phyloP scores from a whole-genome alignment of 2,888 invertebrate species.

The Petrolisthes cinctipes region DNA sequence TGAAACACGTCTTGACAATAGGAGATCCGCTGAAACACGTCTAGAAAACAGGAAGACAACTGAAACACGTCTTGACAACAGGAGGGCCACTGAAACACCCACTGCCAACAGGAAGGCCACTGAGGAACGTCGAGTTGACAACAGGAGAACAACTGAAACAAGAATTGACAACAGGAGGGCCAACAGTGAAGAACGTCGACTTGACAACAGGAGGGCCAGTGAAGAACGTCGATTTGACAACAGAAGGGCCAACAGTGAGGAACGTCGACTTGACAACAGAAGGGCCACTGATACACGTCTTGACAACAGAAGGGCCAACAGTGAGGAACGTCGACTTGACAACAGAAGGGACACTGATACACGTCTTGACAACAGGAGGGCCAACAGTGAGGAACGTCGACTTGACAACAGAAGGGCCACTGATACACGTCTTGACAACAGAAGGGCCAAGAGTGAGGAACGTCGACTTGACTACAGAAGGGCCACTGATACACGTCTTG shows the following conservation, averaged over 20 bases:
- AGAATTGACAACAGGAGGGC: not conserved
- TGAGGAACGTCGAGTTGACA: conserved; percentile 8
- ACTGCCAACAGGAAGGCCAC: conserved; percentile 9
- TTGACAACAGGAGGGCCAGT: not conserved
- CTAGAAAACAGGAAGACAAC: too few species aligned
- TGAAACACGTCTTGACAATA: conserved; percentile 1
- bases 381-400: not conserved
- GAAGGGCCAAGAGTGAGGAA: not conserved
- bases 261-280: not conserved
- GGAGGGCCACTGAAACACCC: conserved; percentile 5
- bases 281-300: not conserved
- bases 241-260: not conserved
- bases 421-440: not conserved
- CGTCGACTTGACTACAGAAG: not conserved
- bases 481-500: not conserved
- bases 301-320: not conserved
- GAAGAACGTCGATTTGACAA: not conserved
- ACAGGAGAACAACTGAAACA: not conserved
- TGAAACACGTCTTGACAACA: not conserved
- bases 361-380: not conserved
- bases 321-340: not conserved
- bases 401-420: not conserved
- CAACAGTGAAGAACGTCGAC: not conserved
- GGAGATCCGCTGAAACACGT: not conserved
- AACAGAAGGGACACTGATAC: not conserved